phyloP scores from a whole-genome alignment of 1,140 invertebrate species.

The Solenopsis fugax region DNA sequence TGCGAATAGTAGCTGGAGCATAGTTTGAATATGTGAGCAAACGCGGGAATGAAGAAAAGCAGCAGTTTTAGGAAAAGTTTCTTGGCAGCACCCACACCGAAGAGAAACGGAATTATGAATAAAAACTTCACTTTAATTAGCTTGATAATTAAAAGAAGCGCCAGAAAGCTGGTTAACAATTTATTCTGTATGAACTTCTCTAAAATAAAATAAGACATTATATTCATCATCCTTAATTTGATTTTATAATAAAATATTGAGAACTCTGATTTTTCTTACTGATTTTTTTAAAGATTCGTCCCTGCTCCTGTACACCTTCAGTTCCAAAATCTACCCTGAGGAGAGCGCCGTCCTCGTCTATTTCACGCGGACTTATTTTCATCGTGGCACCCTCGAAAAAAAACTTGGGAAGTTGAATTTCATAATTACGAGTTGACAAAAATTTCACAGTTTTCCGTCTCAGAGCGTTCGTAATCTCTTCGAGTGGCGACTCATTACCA shows the following conservation, averaged over 20 bases:
- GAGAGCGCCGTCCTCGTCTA: conserved; percentile 91
- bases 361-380: conserved; percentile 90
- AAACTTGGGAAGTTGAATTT: conserved; percentile 90
- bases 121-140: conserved; percentile 92
- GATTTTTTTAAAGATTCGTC: conserved; percentile 91
- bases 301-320: conserved; percentile 83
- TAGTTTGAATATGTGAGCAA: conserved; percentile 93
- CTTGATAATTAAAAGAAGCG: conserved; percentile 92
- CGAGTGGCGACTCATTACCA: conserved; percentile 87
- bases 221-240: background rate
- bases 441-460: conserved; percentile 91
- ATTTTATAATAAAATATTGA: background rate
- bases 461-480: conserved; percentile 91
- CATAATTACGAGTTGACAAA: conserved; percentile 91
- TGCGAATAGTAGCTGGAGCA: conserved; percentile 93
- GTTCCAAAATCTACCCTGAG: conserved; percentile 91
- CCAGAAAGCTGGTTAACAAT: conserved; percentile 90
- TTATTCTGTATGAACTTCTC: conserved; percentile 92
- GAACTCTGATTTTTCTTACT: conserved; percentile 86
- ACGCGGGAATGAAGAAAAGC: conserved; percentile 92
- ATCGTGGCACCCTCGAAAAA: conserved; percentile 91
- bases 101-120: conserved; percentile 91
- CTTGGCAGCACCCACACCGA: conserved; percentile 93
- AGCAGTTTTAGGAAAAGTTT: conserved; percentile 93
- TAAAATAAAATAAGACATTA: conserved; percentile 85